phyloP scores from a whole-genome alignment of 2,797 vertebrate species.

The Buceros bicornis region DNA sequence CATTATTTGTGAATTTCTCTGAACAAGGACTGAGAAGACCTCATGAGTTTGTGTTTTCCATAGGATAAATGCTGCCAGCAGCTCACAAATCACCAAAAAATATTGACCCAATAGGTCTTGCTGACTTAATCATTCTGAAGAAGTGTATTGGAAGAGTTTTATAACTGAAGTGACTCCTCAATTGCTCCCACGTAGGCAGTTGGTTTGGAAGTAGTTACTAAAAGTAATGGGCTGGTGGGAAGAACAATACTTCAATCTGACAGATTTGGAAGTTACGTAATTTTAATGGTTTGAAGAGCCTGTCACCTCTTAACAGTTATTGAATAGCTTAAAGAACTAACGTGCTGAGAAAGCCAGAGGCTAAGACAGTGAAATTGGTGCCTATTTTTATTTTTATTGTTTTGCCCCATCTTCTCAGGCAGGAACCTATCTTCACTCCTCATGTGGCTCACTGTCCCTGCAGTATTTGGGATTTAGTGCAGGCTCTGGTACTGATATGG shows the following conservation, averaged over 20 bases:
- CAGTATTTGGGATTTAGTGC: not conserved
- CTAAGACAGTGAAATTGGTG: not conserved
- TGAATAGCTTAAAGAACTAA: conserved; percentile 21
- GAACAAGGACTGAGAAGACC: not conserved
- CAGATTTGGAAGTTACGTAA: conserved; percentile 30
- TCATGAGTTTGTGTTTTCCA: not conserved
- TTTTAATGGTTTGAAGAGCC: conserved; percentile 22
- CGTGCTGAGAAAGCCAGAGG: not conserved
- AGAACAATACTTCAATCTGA: conserved; percentile 27
- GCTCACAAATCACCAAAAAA: not conserved
- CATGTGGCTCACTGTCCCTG: not conserved
- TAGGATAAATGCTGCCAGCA: not conserved
- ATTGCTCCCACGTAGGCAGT: conserved; percentile 11
- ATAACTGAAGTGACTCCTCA: not conserved
- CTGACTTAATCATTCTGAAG: not conserved
- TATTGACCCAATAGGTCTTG: not conserved
- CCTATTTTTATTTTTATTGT: not conserved
- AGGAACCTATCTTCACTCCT: not conserved
- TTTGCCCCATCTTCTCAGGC: not conserved
- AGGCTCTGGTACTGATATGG: not conserved
- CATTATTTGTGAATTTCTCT: not conserved
- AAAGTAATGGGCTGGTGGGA: conserved; percentile 33
- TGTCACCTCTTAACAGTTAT: conserved; percentile 26
- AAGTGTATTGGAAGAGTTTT: not conserved
- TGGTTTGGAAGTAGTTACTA: conserved; percentile 40